These are phyloP conservation scores for Pteropus rufus DNA, from an alignment of 2,797 vertebrate species.

Conservation along the genomic window DNA sequence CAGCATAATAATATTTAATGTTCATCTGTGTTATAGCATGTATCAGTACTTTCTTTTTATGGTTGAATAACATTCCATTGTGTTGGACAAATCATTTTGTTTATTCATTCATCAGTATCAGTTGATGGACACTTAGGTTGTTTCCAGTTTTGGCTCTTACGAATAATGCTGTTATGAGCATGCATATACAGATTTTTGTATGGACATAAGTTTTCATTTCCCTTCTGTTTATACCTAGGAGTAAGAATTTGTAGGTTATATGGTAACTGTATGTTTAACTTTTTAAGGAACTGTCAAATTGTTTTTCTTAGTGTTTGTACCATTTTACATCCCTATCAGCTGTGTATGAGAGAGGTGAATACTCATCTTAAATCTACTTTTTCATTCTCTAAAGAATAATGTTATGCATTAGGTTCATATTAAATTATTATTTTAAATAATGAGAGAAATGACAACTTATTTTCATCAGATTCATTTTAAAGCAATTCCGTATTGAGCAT, in stretches of 20 bases:
- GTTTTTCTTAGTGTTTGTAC: background rate
- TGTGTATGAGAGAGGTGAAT: background rate
- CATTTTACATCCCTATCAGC: background rate
- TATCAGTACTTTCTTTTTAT: background rate
- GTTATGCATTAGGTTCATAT: background rate
- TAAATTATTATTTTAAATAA: conserved; percentile 6
- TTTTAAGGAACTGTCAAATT: background rate
- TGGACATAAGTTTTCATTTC: background rate
- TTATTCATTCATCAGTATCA: background rate
- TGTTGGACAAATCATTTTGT: background rate
- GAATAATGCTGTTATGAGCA: background rate
- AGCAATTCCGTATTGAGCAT: background rate
- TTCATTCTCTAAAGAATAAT: background rate
- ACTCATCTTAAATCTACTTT: background rate
- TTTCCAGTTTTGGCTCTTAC: background rate
- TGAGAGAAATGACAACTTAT: background rate
- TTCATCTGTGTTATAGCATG: background rate
- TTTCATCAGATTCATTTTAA: background rate
- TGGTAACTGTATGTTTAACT: background rate
- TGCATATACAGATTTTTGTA: background rate
- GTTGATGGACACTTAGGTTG: background rate
- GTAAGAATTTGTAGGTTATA: background rate
- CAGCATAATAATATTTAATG: background rate
- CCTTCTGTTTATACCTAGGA: background rate
- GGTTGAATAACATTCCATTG: background rate